Evolutionary conservation across 1,140 invertebrate genomes (phyloP), one percentile per base, ranked within the genome.

Genomic region (Brachionus plicatilis): DNA sequence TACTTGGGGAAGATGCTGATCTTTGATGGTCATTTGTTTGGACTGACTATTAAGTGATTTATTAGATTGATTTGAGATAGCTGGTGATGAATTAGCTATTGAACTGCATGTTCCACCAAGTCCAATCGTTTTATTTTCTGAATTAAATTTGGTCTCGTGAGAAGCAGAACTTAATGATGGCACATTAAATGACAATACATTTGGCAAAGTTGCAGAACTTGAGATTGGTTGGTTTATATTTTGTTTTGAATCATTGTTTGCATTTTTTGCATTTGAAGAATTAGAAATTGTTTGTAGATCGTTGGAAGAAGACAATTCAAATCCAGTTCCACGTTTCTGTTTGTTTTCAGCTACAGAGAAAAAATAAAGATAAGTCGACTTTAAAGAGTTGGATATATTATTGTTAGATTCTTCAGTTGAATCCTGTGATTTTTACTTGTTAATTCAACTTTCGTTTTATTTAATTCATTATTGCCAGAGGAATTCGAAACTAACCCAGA

Each of bases 121-220:
- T 27, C 43, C 45, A 5, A 47, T 6, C 45, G 17, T 12, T 76
- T 76, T 76, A 14, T 41, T 76, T 33, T 76, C 72, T 50, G 72
- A 50, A 37, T 9, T 37, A 17, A 33, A 37, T 76, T 76, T 76
- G 47, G 20, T n/a, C 17, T 72, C n/a, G 12, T 43, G 68, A 20
- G 3, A 6, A 41, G 17, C 37, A 72, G 68, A 72, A 43, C 20
- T 72, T 33, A 76, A 50, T 14, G 72, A 76, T 65, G 79, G 79
- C 12, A 82, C 53, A 82, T 29, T 82, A 65, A 82, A 82, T 5
- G 79, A 82, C 41, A 82, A 68, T 12, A 82, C 50, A 65, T 8
- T 82, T 43, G 79, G 79, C 41, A 82, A 45, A 17, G 24, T 82
- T 50, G 45, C 72, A 9, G 72, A 47, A 47, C 27, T 82, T 43